phyloP scores from a whole-genome alignment of 2,797 vertebrate genomes.

The Etheostoma nigrum region DNA sequence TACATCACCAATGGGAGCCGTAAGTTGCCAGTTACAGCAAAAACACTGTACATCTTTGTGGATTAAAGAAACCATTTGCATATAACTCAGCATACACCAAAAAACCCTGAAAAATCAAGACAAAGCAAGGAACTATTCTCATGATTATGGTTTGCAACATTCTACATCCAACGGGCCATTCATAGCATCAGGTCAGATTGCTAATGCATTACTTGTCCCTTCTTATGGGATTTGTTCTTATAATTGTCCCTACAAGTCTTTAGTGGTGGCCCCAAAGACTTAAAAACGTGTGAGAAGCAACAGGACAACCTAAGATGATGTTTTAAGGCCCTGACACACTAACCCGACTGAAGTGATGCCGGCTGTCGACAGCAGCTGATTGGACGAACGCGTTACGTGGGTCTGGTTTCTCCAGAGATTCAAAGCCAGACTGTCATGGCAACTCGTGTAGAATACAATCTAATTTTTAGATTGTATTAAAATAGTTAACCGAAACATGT shows the following conservation, averaged over 20 bases:
- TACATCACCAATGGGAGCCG: background rate
- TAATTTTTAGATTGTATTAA: too few relatives aligned
- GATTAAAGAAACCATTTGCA: constrained; percentile 48
- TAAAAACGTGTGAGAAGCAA: background rate
- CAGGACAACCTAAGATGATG: background rate
- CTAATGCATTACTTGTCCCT: background rate
- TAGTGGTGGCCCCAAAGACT: background rate
- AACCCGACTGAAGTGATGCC: too few relatives aligned
- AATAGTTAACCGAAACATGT: too few relatives aligned
- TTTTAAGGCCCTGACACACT: background rate
- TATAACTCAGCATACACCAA: background rate
- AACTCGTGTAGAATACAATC: too few relatives aligned
- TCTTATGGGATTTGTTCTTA: background rate
- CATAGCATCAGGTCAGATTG: background rate
- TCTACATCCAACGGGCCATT: background rate
- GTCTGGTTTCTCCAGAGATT: too few relatives aligned
- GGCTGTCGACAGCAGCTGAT: too few relatives aligned
- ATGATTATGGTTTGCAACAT: background rate
- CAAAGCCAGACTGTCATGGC: too few relatives aligned
- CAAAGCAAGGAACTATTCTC: background rate
- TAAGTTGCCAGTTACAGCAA: constrained; percentile 8
- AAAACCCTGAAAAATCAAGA: background rate
- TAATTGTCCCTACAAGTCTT: background rate
- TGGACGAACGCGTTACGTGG: too few relatives aligned
- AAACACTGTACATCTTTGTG: constrained; percentile 50